A percentile compares a stretch with the other conserved stretches of the same genome.
Evolutionary conservation across 2,888 invertebrate genomes (phyloP).

Genomic region (Cataglyphis cursor): DNA sequence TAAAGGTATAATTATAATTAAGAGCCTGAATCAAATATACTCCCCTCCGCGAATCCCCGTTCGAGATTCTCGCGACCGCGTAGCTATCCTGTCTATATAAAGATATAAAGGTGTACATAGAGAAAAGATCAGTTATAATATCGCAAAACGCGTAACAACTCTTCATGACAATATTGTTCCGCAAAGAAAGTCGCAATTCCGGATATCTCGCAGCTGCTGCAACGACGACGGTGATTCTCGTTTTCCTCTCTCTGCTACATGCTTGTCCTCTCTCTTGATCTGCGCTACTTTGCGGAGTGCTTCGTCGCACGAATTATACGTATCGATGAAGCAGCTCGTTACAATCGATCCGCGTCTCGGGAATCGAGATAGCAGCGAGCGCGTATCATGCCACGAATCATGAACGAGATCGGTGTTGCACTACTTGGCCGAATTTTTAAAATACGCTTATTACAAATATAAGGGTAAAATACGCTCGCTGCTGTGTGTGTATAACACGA

Average conservation of each 20-base stretch:
- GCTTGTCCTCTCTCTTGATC: conserved; percentile 32
- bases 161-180: conserved; percentile 75
- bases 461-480: conserved; percentile 49
- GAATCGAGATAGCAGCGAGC: conserved; percentile 23
- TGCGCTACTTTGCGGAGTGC: conserved; percentile 25
- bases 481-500: conserved; percentile 26
- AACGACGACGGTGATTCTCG: conserved; percentile 55
- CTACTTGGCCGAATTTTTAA: conserved; percentile 66
- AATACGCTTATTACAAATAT: conserved; percentile 72
- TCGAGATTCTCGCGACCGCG: conserved; percentile 50
- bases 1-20: conserved; percentile 34
- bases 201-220: conserved; percentile 46
- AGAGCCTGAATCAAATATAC: conserved; percentile 29
- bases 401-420: conserved; percentile 42
- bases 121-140: background rate
- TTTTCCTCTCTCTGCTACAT: conserved; percentile 12
- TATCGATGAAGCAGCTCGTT: conserved; percentile 5
- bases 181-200: conserved; percentile 61
- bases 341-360: conserved; percentile 3
- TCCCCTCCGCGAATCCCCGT: background rate
- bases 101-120: background rate
- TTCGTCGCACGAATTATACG: conserved; percentile 1
- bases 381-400: background rate
- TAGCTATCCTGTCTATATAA: background rate
- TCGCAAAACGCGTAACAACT: conserved; percentile 56